These are phyloP conservation scores for Elysia crispata DNA, from an alignment of 2,888 invertebrate genomes.

Conservation along the genomic window DNA sequence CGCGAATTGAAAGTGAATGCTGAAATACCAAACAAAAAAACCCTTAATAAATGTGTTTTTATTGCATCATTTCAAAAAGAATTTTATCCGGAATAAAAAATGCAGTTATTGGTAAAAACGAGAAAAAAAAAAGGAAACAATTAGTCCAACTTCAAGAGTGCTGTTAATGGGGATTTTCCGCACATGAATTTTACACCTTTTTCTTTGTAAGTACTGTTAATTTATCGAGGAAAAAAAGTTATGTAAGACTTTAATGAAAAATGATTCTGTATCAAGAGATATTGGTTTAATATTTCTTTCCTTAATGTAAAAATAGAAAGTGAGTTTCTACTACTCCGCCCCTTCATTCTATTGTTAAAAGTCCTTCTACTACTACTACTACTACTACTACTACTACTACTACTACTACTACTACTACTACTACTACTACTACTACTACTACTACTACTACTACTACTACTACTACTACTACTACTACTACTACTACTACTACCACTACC, in stretches of 20 bases:
- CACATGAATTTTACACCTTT: too few species aligned
- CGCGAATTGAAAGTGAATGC: not conserved
- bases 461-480: slow-evolving; percentile 18
- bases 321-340: not conserved
- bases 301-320: not conserved
- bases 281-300: too few species aligned
- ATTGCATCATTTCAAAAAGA: too few species aligned
- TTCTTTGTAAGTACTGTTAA: too few species aligned
- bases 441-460: slow-evolving; percentile 35
- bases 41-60: not conserved
- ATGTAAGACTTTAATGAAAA: too few species aligned
- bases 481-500: slow-evolving; percentile 22
- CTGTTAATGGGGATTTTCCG: too few species aligned
- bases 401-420: slow-evolving; percentile 2
- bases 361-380: not conserved
- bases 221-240: too few species aligned
- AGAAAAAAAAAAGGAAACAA: too few species aligned
- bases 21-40: not conserved
- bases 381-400: slow-evolving; percentile 16
- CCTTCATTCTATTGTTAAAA: not conserved
- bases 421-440: slow-evolving; percentile 22
- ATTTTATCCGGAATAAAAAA: too few species aligned
- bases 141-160: too few species aligned
- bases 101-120: too few species aligned
- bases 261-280: too few species aligned